Evolutionary conservation across 2,888 invertebrate species (phyloP), one percentile per base, ranked within the genome.

Genomic region (Cerceris rybyensis): DNA sequence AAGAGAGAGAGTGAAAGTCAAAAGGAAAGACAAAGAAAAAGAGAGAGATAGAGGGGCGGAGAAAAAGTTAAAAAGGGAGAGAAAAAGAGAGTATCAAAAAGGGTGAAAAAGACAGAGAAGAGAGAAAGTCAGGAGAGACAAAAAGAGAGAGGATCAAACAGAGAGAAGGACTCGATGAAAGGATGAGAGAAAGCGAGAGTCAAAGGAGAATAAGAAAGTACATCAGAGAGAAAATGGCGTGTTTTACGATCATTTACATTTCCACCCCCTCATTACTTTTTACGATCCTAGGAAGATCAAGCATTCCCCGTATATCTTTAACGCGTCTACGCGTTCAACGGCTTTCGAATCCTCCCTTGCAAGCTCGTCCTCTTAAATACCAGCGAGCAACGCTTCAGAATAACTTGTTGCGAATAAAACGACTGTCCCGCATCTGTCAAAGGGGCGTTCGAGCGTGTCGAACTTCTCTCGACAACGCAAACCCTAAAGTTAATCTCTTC

Each of bases 181-280:
- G 28, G 28, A 28, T 28, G 28, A 28, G 28, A 28, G 28, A 28
- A 28, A 28, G 28, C 28, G 28, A 28, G 28, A 28, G 28, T 28
- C 2, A 28, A 28, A 28, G 28, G 4, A 28, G 28, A 28, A 28
- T 28, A 28, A 28, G 28, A 28, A 28, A 28, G 28, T 2, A 28
- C 28, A 28, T 28, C 28, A 28, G 28, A 58, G 16, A 16, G 11
- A 16, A 70, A 63, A 7, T 41, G 41, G 41, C 41, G 41, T 57
- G 41, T 63, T 41, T 63, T 46, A 46, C 46, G 46, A 16, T 61
- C 61, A 43, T 61, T 55, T 55, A 41, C 49, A 13, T 70, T 28
- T 42, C 8, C 13, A n/a, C 14, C 9, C 42, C 13, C 59, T 13
- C 41, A 42, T 59, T 42, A 14, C 13, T 14, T 42, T 42, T n/a